Base-by-base conservation (phyloP, 2,888 invertebrate species). In the Hirtodrosophila cameraria region DNA sequence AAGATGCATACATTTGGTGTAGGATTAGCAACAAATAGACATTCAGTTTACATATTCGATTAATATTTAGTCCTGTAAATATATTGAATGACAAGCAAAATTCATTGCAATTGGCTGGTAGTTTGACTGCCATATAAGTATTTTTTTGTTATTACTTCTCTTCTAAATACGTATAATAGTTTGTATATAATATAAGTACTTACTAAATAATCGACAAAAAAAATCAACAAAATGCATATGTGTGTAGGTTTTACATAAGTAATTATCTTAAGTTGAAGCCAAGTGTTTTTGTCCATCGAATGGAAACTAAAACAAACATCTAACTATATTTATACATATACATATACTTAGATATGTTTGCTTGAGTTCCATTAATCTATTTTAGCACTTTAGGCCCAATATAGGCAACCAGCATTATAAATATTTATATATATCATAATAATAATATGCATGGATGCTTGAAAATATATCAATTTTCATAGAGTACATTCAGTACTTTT, bases 171-270 rank as follows among this genome's bases (percentile, higher is more conserved):
- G 23, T 23, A 23, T 23, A n/a, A n/a, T n/a, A n/a, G n/a, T n/a
- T n/a, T n/a, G 25, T 20, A 27, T 35, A 6, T n/a, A 41, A 65
- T 64, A 6, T n/a, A 41, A 65, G 59, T 70, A 62, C 27, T 57
- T 18, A 72, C 52, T 71, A 71, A 71, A 71, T 52, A 70, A 57
- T 57, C 39, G 48, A n/a, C 11, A 27, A 16, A 38, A 57, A 54
- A 45, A 45, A 54, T 36, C 45, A 70, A 66, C 70, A 50, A 71
- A 71, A 73, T 73, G 73, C 62, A 53, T 49, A 42, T 53, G 16
- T 41, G 27, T 20, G 13, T 49, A 46, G 25, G 11, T 59, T n/a
- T n/a, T n/a, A n/a, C 18, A 25, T 30, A 12, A 11, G 18, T 57
- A n/a, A 30, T 12, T 60, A 33, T 39, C 48, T 62, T 67, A 72